phyloP scores from a whole-genome alignment of 2,888 invertebrate species.

The Buathra laborator region DNA sequence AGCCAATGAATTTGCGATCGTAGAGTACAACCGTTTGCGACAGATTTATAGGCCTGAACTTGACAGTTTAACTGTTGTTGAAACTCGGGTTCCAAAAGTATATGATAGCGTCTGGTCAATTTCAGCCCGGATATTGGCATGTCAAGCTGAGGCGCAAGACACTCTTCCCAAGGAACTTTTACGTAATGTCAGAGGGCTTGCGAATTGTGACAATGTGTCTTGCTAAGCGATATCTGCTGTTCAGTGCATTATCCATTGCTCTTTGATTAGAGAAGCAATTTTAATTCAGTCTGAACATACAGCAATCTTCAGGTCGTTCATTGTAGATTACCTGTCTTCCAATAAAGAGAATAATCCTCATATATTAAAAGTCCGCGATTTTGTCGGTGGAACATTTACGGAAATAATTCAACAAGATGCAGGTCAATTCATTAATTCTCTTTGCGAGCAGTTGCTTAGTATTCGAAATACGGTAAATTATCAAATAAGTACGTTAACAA shows the following conservation, averaged over 20 bases:
- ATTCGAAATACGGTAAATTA: not conserved
- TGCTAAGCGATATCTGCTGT: constrained; percentile 3
- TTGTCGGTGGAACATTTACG: constrained; percentile 42
- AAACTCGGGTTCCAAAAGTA: not conserved
- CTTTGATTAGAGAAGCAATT: constrained; percentile 14
- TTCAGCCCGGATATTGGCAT: constrained; percentile 15
- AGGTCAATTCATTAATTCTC: constrained; percentile 25
- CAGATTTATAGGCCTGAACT: constrained; percentile 55
- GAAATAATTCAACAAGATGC: constrained; percentile 45
- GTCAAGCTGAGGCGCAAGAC: constrained; percentile 1
- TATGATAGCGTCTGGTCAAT: constrained; percentile 14
- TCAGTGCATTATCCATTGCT: constrained; percentile 48
- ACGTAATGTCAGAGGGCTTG: too few relatives aligned
- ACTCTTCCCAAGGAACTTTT: not conserved
- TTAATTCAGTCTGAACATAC: too few relatives aligned
- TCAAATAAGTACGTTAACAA: not conserved
- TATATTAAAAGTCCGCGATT: constrained; percentile 9
- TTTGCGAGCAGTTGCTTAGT: constrained; percentile 5
- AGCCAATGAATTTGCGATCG: constrained; percentile 65
- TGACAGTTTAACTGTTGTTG: not conserved
- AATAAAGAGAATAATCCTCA: not conserved
- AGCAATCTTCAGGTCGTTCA: not conserved
- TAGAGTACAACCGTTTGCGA: constrained; percentile 71
- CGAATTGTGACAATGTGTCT: constrained; percentile 32
- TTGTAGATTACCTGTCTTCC: constrained; percentile 9